These are phyloP conservation scores for Eupelmus urozonus DNA, from an alignment of 2,888 invertebrate genomes.

Conservation along the genomic window DNA sequence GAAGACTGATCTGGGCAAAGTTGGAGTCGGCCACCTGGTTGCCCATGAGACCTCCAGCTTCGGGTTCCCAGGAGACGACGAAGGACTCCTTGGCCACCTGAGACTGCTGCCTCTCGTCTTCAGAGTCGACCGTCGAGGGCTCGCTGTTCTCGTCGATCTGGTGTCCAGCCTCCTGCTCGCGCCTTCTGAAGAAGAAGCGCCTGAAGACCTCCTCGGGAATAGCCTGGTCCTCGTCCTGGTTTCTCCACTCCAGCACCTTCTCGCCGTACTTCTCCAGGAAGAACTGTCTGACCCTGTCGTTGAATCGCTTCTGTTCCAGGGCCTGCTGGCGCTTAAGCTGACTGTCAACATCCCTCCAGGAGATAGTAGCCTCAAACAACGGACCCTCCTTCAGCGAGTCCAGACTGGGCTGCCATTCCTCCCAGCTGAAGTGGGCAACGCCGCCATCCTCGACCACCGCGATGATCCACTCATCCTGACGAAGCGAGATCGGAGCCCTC, in stretches of 20 bases:
- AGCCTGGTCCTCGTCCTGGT: slow-evolving; percentile 67
- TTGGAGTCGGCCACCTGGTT: slow-evolving; percentile 74
- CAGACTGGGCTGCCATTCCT: slow-evolving; percentile 72
- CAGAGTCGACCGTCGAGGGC: slow-evolving; percentile 63
- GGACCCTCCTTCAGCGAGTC: slow-evolving; percentile 72
- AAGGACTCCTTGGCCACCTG: slow-evolving; percentile 66
- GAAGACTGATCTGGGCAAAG: slow-evolving; percentile 73
- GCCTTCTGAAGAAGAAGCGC: slow-evolving; percentile 71
- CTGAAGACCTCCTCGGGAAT: slow-evolving; percentile 72
- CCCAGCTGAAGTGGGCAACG: slow-evolving; percentile 70
- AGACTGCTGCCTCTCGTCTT: slow-evolving; percentile 54
- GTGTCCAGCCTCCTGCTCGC: slow-evolving; percentile 64
- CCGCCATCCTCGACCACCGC: slow-evolving; percentile 71
- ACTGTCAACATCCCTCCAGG: slow-evolving; percentile 70
- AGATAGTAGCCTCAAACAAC: slow-evolving; percentile 72
- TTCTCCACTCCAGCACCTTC: slow-evolving; percentile 71
- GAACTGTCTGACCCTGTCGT: slow-evolving; percentile 71
- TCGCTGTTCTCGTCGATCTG: slow-evolving; percentile 64
- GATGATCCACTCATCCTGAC: slow-evolving; percentile 72
- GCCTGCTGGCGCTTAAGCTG: slow-evolving; percentile 70
- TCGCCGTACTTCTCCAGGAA: slow-evolving; percentile 72
- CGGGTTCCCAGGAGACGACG: slow-evolving; percentile 75
- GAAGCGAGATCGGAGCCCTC: slow-evolving; percentile 64
- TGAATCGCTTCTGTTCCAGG: slow-evolving; percentile 69
- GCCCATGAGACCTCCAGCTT: slow-evolving; percentile 74